phyloP scores from a whole-genome alignment of 1,140 invertebrate species.

The Heliconius hermathena region DNA sequence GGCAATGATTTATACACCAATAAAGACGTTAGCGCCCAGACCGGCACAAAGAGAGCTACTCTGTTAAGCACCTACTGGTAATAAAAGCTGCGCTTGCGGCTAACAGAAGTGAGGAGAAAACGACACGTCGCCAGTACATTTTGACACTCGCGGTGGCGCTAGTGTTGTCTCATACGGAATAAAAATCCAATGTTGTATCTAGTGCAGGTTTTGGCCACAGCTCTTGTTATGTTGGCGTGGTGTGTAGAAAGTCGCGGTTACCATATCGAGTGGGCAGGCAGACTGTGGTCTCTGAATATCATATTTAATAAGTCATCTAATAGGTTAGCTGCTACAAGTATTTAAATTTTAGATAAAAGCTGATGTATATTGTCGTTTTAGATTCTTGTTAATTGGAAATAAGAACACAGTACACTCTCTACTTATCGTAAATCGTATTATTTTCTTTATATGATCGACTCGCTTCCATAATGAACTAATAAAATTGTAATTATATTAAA shows the following conservation, averaged over 20 bases:
- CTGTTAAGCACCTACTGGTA: slow-evolving; percentile 56
- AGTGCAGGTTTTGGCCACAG: slow-evolving; percentile 37
- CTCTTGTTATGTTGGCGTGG: slow-evolving; percentile 48
- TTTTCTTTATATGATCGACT: not conserved
- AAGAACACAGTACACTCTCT: not conserved
- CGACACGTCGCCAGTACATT: slow-evolving; percentile 44
- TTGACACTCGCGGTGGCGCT: slow-evolving; percentile 46
- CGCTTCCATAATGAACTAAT: not conserved
- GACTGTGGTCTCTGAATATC: slow-evolving; percentile 55
- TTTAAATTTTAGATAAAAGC: slow-evolving; percentile 23
- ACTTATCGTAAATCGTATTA: not conserved
- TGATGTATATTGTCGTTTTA: not conserved
- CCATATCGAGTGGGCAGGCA: slow-evolving; percentile 56
- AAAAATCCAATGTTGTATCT: slow-evolving; percentile 15
- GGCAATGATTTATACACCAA: slow-evolving; percentile 45
- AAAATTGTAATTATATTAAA: not conserved
- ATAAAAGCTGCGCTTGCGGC: slow-evolving; percentile 60
- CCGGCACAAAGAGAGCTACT: slow-evolving; percentile 47
- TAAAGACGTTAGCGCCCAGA: slow-evolving; percentile 55
- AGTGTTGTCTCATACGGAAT: slow-evolving; percentile 22
- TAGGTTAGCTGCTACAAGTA: slow-evolving; percentile 22
- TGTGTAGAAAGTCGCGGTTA: slow-evolving; percentile 59
- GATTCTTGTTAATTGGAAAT: slow-evolving; percentile 17
- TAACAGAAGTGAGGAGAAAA: slow-evolving; percentile 66
- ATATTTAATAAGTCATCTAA: slow-evolving; percentile 58